Conservation (phyloP, 2,113 vertebrate species). For the Rhizomys pruinosus region DNA sequence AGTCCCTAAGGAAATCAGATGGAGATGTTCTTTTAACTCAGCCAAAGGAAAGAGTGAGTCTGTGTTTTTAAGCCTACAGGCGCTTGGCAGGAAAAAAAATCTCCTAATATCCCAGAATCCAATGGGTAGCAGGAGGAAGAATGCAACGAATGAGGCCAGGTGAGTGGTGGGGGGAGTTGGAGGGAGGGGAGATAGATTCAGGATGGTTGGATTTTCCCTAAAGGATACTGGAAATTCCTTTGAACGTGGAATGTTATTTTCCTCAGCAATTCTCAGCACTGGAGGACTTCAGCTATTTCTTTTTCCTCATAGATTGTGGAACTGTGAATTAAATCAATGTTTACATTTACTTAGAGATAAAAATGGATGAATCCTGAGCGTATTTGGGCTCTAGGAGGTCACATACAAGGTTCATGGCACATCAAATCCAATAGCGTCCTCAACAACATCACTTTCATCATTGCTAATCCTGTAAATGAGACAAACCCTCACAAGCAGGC, state of each 20-base stretch:
- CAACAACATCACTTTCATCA: neutral
- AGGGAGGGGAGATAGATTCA: neutral
- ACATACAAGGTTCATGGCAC: neutral
- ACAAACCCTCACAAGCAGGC: neutral
- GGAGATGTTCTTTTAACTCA: slow-evolving; percentile 78
- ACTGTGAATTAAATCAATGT: neutral
- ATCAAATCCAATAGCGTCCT: neutral
- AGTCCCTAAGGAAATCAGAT: slow-evolving; percentile 81
- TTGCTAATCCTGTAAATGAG: neutral
- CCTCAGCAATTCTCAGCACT: neutral
- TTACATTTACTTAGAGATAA: neutral
- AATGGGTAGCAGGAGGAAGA: neutral
- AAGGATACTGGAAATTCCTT: slow-evolving; percentile 27
- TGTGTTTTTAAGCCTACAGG: slow-evolving; percentile 74
- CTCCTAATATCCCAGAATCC: slow-evolving; percentile 56
- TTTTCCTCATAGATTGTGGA: neutral
- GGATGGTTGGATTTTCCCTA: slow-evolving; percentile 48
- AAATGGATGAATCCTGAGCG: neutral
- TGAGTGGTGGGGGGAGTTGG: neutral
- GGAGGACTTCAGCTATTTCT: neutral
- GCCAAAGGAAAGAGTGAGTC: slow-evolving; percentile 72
- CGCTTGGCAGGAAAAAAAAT: slow-evolving; percentile 76
- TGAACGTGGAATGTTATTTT: neutral
- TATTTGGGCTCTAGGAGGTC: neutral
- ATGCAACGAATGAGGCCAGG: neutral